Percentiles rank a stretch among this genome's conserved stretches.
Evolutionary conservation across 92 coral and sea anemone species (phyloP).

Genomic region (Chrysogorgia sp.): DNA sequence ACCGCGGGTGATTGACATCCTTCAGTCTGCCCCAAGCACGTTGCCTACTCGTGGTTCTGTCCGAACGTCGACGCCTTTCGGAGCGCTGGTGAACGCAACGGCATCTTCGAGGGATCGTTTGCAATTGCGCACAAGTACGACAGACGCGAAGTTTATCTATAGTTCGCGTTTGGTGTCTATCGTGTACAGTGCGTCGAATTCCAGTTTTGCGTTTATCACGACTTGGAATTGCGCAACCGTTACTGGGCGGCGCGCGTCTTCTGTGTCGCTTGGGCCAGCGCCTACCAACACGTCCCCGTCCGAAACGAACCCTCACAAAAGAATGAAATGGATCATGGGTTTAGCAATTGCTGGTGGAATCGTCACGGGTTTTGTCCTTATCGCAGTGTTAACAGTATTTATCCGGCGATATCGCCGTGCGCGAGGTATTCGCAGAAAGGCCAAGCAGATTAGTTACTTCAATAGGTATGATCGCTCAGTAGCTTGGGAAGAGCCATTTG

Average conservation of each 20-base stretch:
- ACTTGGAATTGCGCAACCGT: constrained; percentile 28
- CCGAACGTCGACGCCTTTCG: background rate
- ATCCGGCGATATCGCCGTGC: constrained; percentile 23
- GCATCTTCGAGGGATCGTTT: background rate
- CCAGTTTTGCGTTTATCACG: constrained; percentile 4
- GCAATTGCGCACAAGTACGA: background rate
- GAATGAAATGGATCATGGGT: background rate
- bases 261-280: background rate
- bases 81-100: background rate
- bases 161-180: constrained; percentile 5
- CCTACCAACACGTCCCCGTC: background rate
- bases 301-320: background rate
- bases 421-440: constrained; percentile 14
- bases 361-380: background rate
- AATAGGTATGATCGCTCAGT: constrained; percentile 30
- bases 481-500: constrained; percentile 43
- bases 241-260: background rate
- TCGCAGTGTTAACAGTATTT: background rate
- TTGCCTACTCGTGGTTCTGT: background rate
- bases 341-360: background rate
- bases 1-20: background rate
- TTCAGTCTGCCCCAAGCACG: background rate
- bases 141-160: constrained; percentile 1
- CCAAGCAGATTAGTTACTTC: constrained; percentile 38
- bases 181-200: background rate